Evolutionary conservation across 1,140 invertebrate genomes (phyloP).

Genomic region (Drosophila nasuta): DNA sequence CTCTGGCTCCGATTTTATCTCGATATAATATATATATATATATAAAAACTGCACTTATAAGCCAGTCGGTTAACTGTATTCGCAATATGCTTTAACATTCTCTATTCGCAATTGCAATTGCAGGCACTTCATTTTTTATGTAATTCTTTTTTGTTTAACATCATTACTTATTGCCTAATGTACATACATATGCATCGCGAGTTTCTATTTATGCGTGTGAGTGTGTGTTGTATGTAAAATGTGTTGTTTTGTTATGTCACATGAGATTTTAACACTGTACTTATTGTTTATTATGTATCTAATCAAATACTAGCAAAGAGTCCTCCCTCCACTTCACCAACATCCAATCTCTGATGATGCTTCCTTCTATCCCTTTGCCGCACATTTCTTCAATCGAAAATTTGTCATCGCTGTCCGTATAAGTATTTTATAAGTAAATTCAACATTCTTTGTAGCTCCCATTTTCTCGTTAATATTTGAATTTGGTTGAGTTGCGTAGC

Average conservation of each 20-base stretch:
- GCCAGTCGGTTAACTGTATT: slow-evolving; percentile 35
- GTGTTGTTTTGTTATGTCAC: slow-evolving; percentile 45
- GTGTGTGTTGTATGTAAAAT: slow-evolving; percentile 6
- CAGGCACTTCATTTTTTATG: slow-evolving; percentile 91
- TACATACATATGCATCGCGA: slow-evolving; percentile 25
- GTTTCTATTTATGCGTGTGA: slow-evolving; percentile 15
- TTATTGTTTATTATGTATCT: slow-evolving; percentile 33
- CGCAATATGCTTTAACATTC: slow-evolving; percentile 46
- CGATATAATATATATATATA: slow-evolving; percentile 4
- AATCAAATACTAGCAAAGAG: slow-evolving; percentile 41
- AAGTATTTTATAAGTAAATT: slow-evolving; percentile 25
- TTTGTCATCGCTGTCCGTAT: slow-evolving; percentile 40
- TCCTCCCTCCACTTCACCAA: slow-evolving; percentile 23
- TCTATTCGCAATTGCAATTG: slow-evolving; percentile 43
- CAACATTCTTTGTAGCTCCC: slow-evolving; percentile 8
- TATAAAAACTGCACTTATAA: slow-evolving; percentile 15
- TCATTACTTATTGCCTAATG: slow-evolving; percentile 56
- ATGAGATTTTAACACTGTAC: slow-evolving; percentile 59
- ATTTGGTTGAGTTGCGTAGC: slow-evolving; percentile 79
- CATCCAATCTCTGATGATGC: slow-evolving; percentile 29
- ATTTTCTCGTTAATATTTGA: slow-evolving; percentile 55
- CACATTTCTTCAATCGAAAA: slow-evolving; percentile 35
- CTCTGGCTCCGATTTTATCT: slow-evolving; percentile 10
- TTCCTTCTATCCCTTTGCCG: not conserved
- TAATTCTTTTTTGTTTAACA: slow-evolving; percentile 91